Evolutionary conservation across 2,797 vertebrate species (phyloP).

Genomic region (Thaleichthys pacificus): DNA sequence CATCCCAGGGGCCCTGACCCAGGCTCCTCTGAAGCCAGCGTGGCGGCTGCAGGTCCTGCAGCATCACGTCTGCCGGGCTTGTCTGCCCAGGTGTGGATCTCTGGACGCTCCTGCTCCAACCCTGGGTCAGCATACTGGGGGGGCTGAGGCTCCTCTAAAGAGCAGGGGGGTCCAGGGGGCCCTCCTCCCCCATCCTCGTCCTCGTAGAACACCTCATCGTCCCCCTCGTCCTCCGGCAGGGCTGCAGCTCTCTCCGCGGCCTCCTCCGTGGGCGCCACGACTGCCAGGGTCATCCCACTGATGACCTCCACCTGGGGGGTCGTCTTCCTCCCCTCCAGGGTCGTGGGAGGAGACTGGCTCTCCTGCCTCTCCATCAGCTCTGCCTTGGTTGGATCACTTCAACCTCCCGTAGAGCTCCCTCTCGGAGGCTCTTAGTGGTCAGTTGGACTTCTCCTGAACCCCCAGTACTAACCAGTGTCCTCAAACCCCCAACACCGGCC

Average conservation of each 20-base stretch:
- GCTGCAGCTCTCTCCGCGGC: slow-evolving; percentile 34
- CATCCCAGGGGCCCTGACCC: slow-evolving; percentile 6
- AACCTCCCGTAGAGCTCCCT: background rate
- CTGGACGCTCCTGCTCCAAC: slow-evolving; percentile 22
- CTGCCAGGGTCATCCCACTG: slow-evolving; percentile 37
- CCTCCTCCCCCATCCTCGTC: slow-evolving; percentile 49
- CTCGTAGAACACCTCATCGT: slow-evolving; percentile 73
- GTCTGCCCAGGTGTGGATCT: slow-evolving; percentile 1
- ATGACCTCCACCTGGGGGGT: slow-evolving; percentile 58
- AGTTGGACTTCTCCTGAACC: background rate
- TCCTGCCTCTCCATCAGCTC: slow-evolving; percentile 68
- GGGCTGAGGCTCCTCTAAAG: background rate
- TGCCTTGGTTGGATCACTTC: background rate
- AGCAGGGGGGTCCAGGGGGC: slow-evolving; percentile 1
- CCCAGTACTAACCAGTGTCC: background rate
- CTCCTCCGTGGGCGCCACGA: slow-evolving; percentile 34
- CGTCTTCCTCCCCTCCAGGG: slow-evolving; percentile 61
- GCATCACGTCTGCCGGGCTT: background rate
- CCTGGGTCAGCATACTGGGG: background rate
- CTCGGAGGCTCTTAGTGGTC: background rate
- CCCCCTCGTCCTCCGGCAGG: slow-evolving; percentile 52
- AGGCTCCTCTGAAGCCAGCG: slow-evolving; percentile 10
- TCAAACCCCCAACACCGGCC: slow-evolving; percentile 35
- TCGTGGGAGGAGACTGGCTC: slow-evolving; percentile 33
- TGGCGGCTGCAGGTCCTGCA: background rate